Evolutionary conservation across 1,140 invertebrate genomes (phyloP).

Genomic region (Cardiocondyla obscurior): DNA sequence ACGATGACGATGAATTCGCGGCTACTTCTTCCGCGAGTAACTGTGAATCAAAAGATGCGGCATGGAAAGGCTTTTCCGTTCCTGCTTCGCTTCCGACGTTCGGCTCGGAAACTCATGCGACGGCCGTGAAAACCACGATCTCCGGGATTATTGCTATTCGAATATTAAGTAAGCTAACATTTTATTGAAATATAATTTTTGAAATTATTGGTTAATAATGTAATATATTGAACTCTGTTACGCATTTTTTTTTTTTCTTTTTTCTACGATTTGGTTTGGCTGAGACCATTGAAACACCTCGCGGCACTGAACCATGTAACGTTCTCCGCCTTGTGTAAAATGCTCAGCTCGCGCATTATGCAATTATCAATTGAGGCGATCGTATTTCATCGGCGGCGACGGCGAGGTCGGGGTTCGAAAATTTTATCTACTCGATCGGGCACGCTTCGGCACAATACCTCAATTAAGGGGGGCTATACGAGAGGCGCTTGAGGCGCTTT

Average conservation of each 20-base stretch:
- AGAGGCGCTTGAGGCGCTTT: slow-evolving; percentile 43
- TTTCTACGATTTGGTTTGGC: neutral
- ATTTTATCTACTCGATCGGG: slow-evolving; percentile 41
- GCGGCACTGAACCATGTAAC: neutral
- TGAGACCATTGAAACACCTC: neutral
- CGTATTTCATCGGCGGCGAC: slow-evolving; percentile 29
- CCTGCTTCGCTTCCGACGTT: neutral
- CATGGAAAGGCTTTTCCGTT: neutral
- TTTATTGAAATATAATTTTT: neutral
- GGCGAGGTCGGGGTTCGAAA: slow-evolving; percentile 26
- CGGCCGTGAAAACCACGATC: neutral
- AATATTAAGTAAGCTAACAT: neutral
- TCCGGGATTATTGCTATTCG: neutral
- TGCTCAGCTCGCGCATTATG: slow-evolving; percentile 20
- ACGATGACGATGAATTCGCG: neutral
- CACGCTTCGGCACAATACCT: slow-evolving; percentile 47
- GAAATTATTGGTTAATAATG: too few species aligned
- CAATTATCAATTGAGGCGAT: slow-evolving; percentile 40
- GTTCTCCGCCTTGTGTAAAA: neutral
- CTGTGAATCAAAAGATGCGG: slow-evolving; percentile 14
- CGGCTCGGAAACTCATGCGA: neutral
- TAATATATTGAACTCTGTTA: too few species aligned
- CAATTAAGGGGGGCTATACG: slow-evolving; percentile 25
- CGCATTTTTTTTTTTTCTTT: too few species aligned
- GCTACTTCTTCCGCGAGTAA: slow-evolving; percentile 4